Conservation (phyloP, 2,113 vertebrate species). For the Candoia aspera region DNA sequence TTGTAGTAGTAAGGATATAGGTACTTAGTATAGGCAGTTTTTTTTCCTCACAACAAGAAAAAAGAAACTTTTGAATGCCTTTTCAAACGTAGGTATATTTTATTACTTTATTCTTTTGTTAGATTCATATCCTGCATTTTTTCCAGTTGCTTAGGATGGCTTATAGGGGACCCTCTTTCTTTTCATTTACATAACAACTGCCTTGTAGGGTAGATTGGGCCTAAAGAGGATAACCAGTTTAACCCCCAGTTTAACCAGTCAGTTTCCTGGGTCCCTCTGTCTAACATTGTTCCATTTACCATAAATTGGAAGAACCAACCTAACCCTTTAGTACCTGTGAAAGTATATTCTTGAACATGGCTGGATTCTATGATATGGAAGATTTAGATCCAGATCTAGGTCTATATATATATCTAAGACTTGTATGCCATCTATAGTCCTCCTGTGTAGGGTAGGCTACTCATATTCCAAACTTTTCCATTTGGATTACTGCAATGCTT, state of each 20-base stretch:
- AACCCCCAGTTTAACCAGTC: background rate
- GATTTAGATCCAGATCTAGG: too few species aligned
- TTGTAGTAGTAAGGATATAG: background rate
- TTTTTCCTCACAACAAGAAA: background rate
- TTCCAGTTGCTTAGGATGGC: background rate
- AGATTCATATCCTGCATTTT: background rate
- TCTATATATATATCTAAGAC: too few species aligned
- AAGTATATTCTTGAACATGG: background rate
- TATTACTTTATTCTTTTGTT: background rate
- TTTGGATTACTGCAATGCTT: background rate
- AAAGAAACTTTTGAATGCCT: slow-evolving; percentile 35
- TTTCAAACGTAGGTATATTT: slow-evolving; percentile 28
- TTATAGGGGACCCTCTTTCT: background rate
- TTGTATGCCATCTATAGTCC: background rate
- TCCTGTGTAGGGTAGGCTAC: background rate
- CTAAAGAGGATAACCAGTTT: background rate
- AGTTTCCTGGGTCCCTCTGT: background rate
- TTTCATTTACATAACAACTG: background rate
- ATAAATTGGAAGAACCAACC: slow-evolving; percentile 27
- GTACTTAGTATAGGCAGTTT: background rate
- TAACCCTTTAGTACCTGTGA: slow-evolving; percentile 49
- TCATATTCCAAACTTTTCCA: background rate
- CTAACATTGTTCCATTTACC: background rate
- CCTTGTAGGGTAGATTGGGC: background rate
- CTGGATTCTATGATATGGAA: background rate